Conservation (phyloP, 2,797 vertebrate species). For the Clarias platycephalus region DNA sequence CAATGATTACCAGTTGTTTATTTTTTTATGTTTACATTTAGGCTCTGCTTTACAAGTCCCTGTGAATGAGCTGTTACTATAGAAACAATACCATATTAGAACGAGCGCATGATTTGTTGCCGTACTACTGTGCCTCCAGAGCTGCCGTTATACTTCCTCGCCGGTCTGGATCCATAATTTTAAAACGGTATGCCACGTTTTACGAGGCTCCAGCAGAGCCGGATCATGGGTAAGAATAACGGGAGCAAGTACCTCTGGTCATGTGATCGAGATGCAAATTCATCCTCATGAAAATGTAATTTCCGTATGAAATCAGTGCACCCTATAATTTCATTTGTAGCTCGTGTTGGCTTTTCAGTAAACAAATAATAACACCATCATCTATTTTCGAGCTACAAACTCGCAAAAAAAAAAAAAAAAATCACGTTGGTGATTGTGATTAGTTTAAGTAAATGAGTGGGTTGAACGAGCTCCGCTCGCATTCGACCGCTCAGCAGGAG, state of each 20-base stretch:
- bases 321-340: constrained; percentile 23
- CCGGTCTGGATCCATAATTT: background rate
- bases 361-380: background rate
- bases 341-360: background rate
- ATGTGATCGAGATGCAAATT: background rate
- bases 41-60: background rate
- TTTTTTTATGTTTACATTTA: background rate
- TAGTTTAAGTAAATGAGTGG: constrained; percentile 74
- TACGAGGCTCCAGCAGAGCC: too few species aligned
- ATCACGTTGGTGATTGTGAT: constrained; percentile 19
- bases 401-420: constrained; percentile 40
- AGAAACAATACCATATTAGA: background rate
- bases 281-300: background rate
- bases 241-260: background rate
- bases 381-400: background rate
- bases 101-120: background rate
- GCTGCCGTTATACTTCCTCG: background rate
- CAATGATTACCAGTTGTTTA: background rate
- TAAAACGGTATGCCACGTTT: background rate
- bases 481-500: constrained; percentile 67
- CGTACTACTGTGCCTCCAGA: background rate
- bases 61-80: background rate
- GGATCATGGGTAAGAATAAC: too few species aligned
- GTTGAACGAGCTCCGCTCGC: constrained; percentile 68
- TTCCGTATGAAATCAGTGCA: background rate